These are phyloP conservation scores for Halotydeus destructor DNA, from an alignment of 1,140 invertebrate species.

Conservation along the genomic window DNA sequence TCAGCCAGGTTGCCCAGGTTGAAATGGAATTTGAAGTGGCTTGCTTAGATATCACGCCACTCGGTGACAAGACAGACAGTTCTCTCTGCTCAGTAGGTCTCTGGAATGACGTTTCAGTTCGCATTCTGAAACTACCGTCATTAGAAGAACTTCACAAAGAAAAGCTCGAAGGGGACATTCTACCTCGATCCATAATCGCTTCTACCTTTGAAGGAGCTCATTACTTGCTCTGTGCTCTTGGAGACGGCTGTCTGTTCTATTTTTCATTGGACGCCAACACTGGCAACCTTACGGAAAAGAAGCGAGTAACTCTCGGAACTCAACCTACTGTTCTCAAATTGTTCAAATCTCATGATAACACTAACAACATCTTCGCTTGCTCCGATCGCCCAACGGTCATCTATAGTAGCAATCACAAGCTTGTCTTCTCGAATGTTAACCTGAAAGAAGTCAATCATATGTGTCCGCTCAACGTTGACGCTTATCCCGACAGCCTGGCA, in stretches of 20 bases:
- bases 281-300: conserved; percentile 53
- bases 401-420: conserved; percentile 94
- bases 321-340: conserved; percentile 82
- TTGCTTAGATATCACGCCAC: conserved; percentile 77
- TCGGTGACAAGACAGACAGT: conserved; percentile 34
- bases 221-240: conserved; percentile 75
- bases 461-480: conserved; percentile 85
- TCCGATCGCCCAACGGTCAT: conserved; percentile 95
- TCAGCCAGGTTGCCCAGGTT: conserved; percentile 21
- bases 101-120: conserved; percentile 89
- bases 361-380: conserved; percentile 94
- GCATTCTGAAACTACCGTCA: conserved; percentile 16
- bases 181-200: conserved; percentile 82
- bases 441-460: conserved; percentile 94
- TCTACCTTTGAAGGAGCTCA: conserved; percentile 69
- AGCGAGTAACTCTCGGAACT: conserved; percentile 83
- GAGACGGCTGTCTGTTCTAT: conserved; percentile 94
- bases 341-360: conserved; percentile 61
- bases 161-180: conserved; percentile 76
- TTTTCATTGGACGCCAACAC: conserved; percentile 54
- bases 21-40: conserved; percentile 80
- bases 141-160: conserved; percentile 36
- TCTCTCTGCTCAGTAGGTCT: conserved; percentile 73
- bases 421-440: conserved; percentile 98
- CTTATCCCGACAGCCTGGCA: conserved; percentile 83